phyloP scores from a whole-genome alignment of 2,113 vertebrate species.

The Passer domesticus region DNA sequence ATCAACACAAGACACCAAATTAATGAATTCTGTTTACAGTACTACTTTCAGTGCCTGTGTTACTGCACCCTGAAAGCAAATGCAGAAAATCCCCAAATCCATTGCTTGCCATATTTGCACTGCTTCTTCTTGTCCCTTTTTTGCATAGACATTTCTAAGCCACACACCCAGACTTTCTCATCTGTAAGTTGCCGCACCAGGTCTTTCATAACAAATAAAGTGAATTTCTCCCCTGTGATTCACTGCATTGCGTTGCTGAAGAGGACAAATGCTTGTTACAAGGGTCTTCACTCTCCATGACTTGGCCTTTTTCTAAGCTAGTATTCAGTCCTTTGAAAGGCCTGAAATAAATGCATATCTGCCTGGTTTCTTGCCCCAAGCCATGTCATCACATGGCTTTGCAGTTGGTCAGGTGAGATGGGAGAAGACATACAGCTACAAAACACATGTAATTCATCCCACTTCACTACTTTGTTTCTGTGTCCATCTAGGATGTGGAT shows the following conservation, averaged over 20 bases:
- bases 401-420: neutral
- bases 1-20: neutral
- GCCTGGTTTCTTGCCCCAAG: neutral
- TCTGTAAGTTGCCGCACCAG: neutral
- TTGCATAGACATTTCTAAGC: neutral
- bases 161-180: neutral
- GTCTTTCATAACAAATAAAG: neutral
- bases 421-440: neutral
- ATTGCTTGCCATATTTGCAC: neutral
- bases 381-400: neutral
- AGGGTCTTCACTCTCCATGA: neutral
- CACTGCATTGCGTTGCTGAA: fast-evolving
- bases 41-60: fast-evolving
- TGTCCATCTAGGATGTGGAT: neutral
- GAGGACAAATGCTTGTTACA: neutral
- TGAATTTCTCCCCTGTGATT: neutral
- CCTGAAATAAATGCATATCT: neutral
- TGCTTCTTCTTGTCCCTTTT: neutral
- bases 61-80: neutral
- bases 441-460: fast-evolving
- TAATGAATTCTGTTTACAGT: neutral
- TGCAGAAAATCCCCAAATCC: neutral
- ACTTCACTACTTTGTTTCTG: neutral
- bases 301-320: neutral
- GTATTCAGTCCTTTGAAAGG: neutral